These are phyloP conservation scores for Chirona hameri DNA, from an alignment of 2,888 invertebrate species.

Conservation along the genomic window DNA sequence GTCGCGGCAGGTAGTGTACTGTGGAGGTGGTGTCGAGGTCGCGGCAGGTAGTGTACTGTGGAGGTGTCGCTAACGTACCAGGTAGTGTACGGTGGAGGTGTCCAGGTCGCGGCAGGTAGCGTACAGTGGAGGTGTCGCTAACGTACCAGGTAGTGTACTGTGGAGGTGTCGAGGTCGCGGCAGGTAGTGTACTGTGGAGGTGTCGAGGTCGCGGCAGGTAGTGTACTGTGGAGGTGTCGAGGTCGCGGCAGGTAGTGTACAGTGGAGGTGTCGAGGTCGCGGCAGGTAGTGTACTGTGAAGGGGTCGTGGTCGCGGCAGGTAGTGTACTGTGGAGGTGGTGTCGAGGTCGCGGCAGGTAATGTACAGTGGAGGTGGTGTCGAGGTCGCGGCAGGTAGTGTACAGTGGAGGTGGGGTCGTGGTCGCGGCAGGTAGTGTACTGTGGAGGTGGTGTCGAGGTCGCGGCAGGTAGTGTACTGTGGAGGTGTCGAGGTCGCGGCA, in stretches of 20 bases:
- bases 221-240: conserved; percentile 79
- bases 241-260: conserved; percentile 85
- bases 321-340: conserved; percentile 79
- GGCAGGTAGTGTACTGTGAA: conserved; percentile 70
- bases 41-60: too few species aligned
- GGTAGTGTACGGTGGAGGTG: conserved; percentile 74
- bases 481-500: conserved; percentile 86
- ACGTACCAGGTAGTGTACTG: conserved; percentile 73
- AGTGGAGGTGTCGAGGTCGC: conserved; percentile 83
- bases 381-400: conserved; percentile 71
- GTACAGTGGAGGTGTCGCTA: too few species aligned
- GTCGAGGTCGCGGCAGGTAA: conserved; percentile 80
- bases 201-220: too few species aligned
- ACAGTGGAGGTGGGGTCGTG: conserved; percentile 84
- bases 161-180: conserved; percentile 81
- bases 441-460: too few species aligned
- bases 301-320: too few species aligned
- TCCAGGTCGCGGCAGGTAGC: conserved; percentile 90
- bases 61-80: conserved; percentile 57
- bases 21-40: conserved; percentile 87
- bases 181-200: conserved; percentile 73
- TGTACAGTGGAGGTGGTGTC: too few species aligned
- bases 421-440: conserved; percentile 75
- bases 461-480: conserved; percentile 76
- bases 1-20: conserved; percentile 74